A percentile compares a stretch with the other conserved stretches of the same genome.
Evolutionary conservation across 2,797 vertebrate genomes (phyloP).

Genomic region (Melanogrammus aeglefinus): DNA sequence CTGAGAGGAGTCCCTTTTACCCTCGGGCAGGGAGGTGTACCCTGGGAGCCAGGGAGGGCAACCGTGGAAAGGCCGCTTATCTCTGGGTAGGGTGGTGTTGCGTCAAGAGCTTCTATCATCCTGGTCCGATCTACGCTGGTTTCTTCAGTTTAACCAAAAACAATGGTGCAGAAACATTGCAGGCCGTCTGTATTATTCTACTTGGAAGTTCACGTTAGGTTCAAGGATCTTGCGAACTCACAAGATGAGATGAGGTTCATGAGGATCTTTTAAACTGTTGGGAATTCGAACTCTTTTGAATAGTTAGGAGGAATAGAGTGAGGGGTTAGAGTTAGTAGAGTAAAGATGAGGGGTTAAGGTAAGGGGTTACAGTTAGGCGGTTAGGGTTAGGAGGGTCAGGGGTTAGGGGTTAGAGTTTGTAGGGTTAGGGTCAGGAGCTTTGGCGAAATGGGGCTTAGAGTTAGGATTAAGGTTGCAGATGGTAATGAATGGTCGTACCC

Average conservation of each 20-base stretch:
- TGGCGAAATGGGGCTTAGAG: slow-evolving; percentile 11
- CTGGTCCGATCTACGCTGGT: background rate
- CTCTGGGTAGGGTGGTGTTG: slow-evolving; percentile 10
- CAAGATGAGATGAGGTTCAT: background rate
- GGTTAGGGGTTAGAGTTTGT: background rate
- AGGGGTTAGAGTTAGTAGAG: too few relatives aligned
- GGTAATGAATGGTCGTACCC: background rate
- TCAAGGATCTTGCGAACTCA: background rate
- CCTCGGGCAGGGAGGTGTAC: slow-evolving; percentile 7
- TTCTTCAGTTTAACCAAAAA: background rate
- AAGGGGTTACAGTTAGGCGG: background rate
- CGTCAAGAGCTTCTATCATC: slow-evolving; percentile 1
- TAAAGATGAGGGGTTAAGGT: too few relatives aligned
- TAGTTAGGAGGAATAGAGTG: too few relatives aligned
- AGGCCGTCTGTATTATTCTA: background rate
- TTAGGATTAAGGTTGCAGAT: background rate
- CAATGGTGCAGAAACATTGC: background rate
- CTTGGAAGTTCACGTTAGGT: background rate
- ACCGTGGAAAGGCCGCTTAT: background rate
- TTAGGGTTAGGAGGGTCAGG: too few relatives aligned
- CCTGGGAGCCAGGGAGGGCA: background rate
- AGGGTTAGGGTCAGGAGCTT: background rate
- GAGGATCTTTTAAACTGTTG: too few relatives aligned
- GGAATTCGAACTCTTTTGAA: too few relatives aligned
- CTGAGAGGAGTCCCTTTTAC: background rate